These are phyloP conservation scores for Ormyrus thymus DNA, from an alignment of 2,888 invertebrate species.

Conservation along the genomic window DNA sequence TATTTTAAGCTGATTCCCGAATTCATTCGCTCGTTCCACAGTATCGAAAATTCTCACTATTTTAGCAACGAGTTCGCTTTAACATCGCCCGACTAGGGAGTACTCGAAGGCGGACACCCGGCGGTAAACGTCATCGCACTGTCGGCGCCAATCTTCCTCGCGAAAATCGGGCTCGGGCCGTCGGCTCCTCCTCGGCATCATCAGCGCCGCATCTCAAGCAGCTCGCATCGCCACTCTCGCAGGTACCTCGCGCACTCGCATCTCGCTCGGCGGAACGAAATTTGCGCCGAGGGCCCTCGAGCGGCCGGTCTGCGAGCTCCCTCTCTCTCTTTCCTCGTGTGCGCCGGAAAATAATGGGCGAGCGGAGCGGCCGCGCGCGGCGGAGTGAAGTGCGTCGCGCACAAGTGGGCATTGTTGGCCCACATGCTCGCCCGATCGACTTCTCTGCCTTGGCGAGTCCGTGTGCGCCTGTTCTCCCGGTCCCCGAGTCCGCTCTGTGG, in stretches of 20 bases:
- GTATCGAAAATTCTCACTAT: too few relatives aligned
- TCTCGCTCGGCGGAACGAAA: conserved; percentile 24
- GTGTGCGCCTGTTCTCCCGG: too few relatives aligned
- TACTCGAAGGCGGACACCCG: too few relatives aligned
- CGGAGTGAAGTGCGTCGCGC: conserved; percentile 41
- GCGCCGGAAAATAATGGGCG: conserved; percentile 69
- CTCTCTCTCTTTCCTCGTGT: conserved; percentile 41
- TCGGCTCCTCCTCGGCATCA: too few relatives aligned
- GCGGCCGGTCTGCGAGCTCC: conserved; percentile 12
- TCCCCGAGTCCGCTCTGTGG: conserved; percentile 6
- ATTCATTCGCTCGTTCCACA: too few relatives aligned
- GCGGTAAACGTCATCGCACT: neutral
- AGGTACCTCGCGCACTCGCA: neutral
- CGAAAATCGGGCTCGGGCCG: neutral
- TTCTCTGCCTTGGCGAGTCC: too few relatives aligned
- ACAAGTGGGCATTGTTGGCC: conserved; percentile 74
- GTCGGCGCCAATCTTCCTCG: neutral
- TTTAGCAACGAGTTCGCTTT: too few relatives aligned
- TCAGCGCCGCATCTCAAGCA: too few relatives aligned
- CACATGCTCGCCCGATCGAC: conserved; percentile 74
- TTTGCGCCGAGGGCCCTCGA: conserved; percentile 45
- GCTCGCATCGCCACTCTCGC: neutral
- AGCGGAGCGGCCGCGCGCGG: conserved; percentile 69
- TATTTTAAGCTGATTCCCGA: too few relatives aligned
- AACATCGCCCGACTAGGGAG: too few relatives aligned